Evolutionary conservation across 2,888 invertebrate genomes (phyloP).

Genomic region (Lissonota sp.): DNA sequence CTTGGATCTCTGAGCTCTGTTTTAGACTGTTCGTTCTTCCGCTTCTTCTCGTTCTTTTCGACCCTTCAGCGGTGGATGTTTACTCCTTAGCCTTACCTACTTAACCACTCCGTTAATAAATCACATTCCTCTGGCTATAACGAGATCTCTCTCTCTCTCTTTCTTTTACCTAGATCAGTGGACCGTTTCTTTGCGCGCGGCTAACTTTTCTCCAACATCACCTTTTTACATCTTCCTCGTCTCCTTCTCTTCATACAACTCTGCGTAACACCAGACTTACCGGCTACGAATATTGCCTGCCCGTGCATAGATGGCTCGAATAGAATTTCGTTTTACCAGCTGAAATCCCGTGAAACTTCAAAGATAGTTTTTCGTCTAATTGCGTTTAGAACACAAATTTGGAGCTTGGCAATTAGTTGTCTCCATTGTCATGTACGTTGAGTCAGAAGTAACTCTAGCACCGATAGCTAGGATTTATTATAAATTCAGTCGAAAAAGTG

Average conservation of each 20-base stretch:
- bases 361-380: background rate
- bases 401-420: background rate
- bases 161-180: background rate
- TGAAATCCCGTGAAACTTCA: background rate
- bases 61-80: conserved; percentile 35
- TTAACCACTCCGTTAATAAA: conserved; percentile 58
- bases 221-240: conserved; percentile 25
- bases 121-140: conserved; percentile 29
- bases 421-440: background rate
- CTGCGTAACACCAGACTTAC: conserved; percentile 19
- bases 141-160: conserved; percentile 4
- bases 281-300: conserved; percentile 42
- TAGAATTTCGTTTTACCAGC: conserved; percentile 3
- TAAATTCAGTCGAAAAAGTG: background rate
- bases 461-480: background rate
- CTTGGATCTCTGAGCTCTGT: background rate
- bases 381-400: background rate
- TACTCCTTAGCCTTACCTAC: conserved; percentile 36
- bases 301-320: conserved; percentile 1
- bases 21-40: background rate
- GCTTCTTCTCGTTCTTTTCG: background rate
- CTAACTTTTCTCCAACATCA: conserved; percentile 32
- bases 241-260: background rate
- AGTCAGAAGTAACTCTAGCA: too few relatives aligned
- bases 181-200: conserved; percentile 1